Base-by-base conservation (phyloP, 2,888 invertebrate genomes). In the Petrolisthes cinctipes region DNA sequence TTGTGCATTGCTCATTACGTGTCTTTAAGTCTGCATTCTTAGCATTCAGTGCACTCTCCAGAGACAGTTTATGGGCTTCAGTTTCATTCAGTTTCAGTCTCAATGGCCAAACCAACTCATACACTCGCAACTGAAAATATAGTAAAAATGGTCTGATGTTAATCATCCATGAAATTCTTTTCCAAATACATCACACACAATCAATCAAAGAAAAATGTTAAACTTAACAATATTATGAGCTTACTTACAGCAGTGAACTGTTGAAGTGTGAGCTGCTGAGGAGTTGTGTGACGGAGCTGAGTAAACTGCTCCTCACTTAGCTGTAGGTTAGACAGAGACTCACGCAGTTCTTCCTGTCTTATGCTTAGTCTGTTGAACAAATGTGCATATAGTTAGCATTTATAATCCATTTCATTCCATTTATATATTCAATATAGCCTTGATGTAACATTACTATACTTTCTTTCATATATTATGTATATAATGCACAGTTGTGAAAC, bases 221-320 rank as follows among this genome's bases (percentile, higher is more conserved):
- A 37, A 37, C 37, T 37, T 37, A 37, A 37, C 37, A 37, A 37
- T 1, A 37, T 37, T 37, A 37, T 37, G 37, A 37, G 37, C 37
- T 37, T 37, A 37, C 86, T 86, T 86, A 90, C 90, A 53, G 89
- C 80, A 23, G 89, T 86, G 82, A 83, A 90, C 80, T 90, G 90
- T 71, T 86, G 86, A 9, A 90, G 85, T 17, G 86, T 84, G 11
- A 90, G 80, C 75, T 89, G 79, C 14, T 90, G 82, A 20, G 66
- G 85, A 5, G 90, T 83, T 20, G 66, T 79, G 57, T 56, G 68
- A 5, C 79, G 84, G 11, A 90, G 82, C 54, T 57, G 76, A 68
- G 53, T 57, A 71, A 85, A 86, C 61, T 90, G 89, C n/a, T 89
- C 79, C 73, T 90, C 85, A 17, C 71, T 84, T 20, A 90, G 75